These are phyloP conservation scores for Sebastes miniatus DNA, from an alignment of 2,797 vertebrate species.

Conservation along the genomic window DNA sequence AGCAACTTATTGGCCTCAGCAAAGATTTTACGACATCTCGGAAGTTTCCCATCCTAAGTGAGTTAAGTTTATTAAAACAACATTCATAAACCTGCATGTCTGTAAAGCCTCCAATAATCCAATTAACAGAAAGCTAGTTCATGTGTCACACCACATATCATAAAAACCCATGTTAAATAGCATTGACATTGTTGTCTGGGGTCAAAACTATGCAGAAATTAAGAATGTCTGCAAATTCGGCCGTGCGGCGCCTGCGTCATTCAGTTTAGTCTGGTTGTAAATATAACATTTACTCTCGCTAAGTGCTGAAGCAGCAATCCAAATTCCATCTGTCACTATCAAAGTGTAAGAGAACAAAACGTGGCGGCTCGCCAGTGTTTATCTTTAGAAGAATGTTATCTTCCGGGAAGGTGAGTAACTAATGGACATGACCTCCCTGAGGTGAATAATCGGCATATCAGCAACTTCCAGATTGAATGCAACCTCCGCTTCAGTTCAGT, in stretches of 20 bases:
- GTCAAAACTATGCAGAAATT: conserved; percentile 22
- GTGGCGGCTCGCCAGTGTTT: conserved; percentile 32
- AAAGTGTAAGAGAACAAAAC: conserved; percentile 44
- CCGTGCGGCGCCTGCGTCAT: conserved; percentile 5
- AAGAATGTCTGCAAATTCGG: conserved; percentile 8
- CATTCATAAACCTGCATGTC: not conserved
- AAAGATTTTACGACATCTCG: not conserved
- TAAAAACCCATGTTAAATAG: not conserved
- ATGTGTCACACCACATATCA: not conserved
- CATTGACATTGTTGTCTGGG: conserved; percentile 1
- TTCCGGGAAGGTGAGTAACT: conserved; percentile 22
- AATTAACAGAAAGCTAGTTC: not conserved
- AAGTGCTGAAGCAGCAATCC: conserved; percentile 43
- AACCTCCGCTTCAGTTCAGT: not conserved
- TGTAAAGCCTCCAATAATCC: not conserved
- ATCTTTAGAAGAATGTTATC: conserved; percentile 26
- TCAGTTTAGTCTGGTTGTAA: conserved; percentile 45
- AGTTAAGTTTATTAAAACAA: not conserved
- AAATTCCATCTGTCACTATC: conserved; percentile 38
- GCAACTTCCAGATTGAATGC: not conserved
- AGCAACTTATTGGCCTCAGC: not conserved
- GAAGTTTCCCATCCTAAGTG: not conserved
- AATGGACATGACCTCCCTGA: conserved; percentile 9
- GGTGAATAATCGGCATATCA: conserved; percentile 1
- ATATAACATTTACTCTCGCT: conserved; percentile 47